Percentiles rank a stretch among this genome's conserved stretches.
Evolutionary conservation across 2,888 invertebrate species (phyloP).

Genomic region (Atherix ibis): DNA sequence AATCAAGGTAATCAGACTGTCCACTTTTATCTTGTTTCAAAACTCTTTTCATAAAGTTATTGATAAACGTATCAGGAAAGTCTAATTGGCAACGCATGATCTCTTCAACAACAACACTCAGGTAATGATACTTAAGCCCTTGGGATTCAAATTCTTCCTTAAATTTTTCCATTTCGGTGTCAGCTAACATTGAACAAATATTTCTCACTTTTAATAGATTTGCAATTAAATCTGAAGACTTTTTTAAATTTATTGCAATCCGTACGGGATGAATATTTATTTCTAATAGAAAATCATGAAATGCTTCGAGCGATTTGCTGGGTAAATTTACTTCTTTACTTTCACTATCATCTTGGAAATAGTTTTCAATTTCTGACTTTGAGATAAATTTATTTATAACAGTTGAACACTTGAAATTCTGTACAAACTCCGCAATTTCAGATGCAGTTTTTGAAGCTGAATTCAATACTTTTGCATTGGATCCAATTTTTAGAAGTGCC

Average conservation of each 20-base stretch:
- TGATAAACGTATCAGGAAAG: constrained; percentile 48
- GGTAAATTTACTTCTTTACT: constrained; percentile 65
- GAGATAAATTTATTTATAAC: constrained; percentile 91
- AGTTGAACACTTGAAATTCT: constrained; percentile 83
- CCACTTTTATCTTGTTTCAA: constrained; percentile 60
- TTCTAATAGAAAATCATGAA: constrained; percentile 75
- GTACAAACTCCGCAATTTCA: constrained; percentile 98
- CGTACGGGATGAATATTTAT: constrained; percentile 75
- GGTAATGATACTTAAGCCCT: constrained; percentile 78
- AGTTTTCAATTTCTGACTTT: constrained; percentile 67
- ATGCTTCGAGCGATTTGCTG: constrained; percentile 49
- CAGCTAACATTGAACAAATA: constrained; percentile 69
- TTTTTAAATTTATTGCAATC: constrained; percentile 62
- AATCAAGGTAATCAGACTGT: constrained; percentile 47
- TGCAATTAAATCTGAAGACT: constrained; percentile 52
- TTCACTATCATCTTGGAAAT: constrained; percentile 58
- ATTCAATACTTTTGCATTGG: constrained; percentile 65
- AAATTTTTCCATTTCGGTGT: constrained; percentile 70
- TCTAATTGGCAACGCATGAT: constrained; percentile 52
- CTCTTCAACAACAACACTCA: constrained; percentile 57
- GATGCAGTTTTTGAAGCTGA: constrained; percentile 84
- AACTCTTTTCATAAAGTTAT: constrained; percentile 58
- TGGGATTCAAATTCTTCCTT: constrained; percentile 77
- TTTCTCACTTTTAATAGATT: constrained; percentile 58
- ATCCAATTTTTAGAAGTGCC: constrained; percentile 72